Evolutionary conservation across 53 echinoderm and acorn worm species (phyloP), one percentile per base, ranked within the genome.

Genomic region (Holothuria scabra): DNA sequence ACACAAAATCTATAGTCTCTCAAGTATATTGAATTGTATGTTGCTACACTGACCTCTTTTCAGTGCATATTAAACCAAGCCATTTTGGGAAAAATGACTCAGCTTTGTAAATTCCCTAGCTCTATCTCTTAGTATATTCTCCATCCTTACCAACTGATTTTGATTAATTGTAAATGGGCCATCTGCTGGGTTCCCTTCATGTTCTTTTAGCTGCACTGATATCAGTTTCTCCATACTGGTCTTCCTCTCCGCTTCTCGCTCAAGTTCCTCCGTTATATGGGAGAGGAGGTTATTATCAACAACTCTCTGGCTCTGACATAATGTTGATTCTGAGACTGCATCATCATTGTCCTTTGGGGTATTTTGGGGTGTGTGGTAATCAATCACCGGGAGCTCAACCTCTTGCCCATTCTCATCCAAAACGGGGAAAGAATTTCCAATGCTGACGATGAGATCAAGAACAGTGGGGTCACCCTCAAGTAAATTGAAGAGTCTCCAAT

Each of bases 401-500:
- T 94, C 99, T 61, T 81, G 35, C 32, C 95, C 93, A 19, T 92
- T 87, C 29, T 69, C 81, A 76, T 94, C 92, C 19, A 84, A 83
- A 56, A 95, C 59, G 16, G 99, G 99, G 86, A 95, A 99, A 28
- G 95, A 86, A 57, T 95, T 88, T 11, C 99, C 99, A 67, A 89
- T 91, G 82, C 60, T 95, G 30, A 94, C 82, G 29, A 90, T 82
- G 14, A 99, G 79, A 83, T 99, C 99, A 5, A 99, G 61, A 35
- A 99, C 80, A 59, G 92, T 93, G 71, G 79, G 69, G 66, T 99
- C 99, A 6, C 86, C 92, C 66, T 94, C 94, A 28, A 74, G 38
- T 14, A 99, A 87, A 85, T 93, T 99, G 86, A 89, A 99, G 65
- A 87, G 85, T 22, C 84, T 76, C 99, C 99, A 99, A 87, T 99